phyloP scores from a whole-genome alignment of 2,113 vertebrate genomes.

The Rhineura floridana region DNA sequence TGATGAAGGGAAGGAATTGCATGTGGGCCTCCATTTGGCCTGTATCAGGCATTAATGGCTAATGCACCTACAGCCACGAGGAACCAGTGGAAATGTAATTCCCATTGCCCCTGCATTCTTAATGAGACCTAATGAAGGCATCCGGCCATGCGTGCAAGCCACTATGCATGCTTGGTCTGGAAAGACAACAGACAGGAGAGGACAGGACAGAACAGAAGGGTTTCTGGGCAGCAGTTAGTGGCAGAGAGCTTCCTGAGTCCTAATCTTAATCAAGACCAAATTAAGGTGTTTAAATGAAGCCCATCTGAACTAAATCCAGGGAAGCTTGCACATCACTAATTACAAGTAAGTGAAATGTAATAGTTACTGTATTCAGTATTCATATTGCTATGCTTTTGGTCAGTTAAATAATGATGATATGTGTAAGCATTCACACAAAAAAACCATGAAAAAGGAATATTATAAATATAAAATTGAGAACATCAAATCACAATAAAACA shows the following conservation, averaged over 20 bases:
- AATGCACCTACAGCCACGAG: background rate
- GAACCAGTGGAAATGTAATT: background rate
- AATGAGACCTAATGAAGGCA: background rate
- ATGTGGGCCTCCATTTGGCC: background rate
- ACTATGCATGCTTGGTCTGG: background rate
- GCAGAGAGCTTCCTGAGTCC: background rate
- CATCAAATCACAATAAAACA: background rate
- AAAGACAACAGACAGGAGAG: background rate
- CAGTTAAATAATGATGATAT: background rate
- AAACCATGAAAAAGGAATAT: background rate
- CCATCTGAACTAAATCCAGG: background rate
- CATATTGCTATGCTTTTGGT: background rate
- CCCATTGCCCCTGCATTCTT: background rate
- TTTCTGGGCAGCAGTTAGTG: background rate
- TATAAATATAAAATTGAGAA: background rate
- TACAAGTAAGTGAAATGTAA: background rate
- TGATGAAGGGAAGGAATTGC: background rate
- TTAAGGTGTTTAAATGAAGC: background rate
- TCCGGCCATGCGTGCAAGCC: background rate
- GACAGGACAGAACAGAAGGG: no score
- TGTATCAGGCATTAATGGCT: background rate
- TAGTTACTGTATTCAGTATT: background rate
- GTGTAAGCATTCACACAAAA: background rate
- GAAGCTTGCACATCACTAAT: background rate
- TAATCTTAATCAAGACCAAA: background rate